Percentiles rank a stretch among this genome's conserved stretches.
phyloP scores from a whole-genome alignment of 2,113 vertebrate genomes.

The Lates calcarifer region DNA sequence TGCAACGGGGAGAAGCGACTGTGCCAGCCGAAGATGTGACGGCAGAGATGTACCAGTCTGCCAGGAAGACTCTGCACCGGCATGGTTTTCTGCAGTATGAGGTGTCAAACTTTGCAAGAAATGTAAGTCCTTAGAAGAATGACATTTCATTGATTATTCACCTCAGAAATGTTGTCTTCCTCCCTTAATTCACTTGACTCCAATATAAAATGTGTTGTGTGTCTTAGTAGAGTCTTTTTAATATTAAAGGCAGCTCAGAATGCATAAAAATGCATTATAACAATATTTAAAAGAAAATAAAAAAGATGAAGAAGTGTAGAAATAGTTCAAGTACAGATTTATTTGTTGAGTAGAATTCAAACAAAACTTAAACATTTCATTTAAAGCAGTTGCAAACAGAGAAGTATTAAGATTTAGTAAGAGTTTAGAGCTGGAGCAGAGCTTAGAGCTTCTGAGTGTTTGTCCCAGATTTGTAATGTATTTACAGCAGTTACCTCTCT shows the following conservation, averaged over 20 bases:
- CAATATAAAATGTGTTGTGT: too few relatives aligned
- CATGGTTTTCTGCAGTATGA: slow-evolving; percentile 92
- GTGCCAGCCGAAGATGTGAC: slow-evolving; percentile 81
- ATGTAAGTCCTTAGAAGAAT: slow-evolving; percentile 81
- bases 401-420: too few relatives aligned
- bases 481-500: neutral
- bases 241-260: too few relatives aligned
- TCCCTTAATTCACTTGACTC: too few relatives aligned
- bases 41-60: slow-evolving; percentile 89
- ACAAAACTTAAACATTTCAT: too few relatives aligned
- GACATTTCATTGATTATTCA: neutral
- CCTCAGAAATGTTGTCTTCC: neutral
- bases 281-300: too few relatives aligned
- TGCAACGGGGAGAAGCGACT: slow-evolving; percentile 75
- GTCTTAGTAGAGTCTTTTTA: too few relatives aligned
- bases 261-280: too few relatives aligned
- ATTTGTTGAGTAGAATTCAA: too few relatives aligned
- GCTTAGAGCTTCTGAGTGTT: neutral
- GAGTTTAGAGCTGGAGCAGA: neutral
- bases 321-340: too few relatives aligned
- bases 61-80: slow-evolving; percentile 78
- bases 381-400: too few relatives aligned
- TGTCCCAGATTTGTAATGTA: neutral
- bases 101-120: slow-evolving; percentile 94
- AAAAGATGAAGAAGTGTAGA: too few relatives aligned